Percentiles rank a stretch among this genome's conserved stretches.
Evolutionary conservation across 2,113 vertebrate species (phyloP).

Genomic region (Serinus canaria): DNA sequence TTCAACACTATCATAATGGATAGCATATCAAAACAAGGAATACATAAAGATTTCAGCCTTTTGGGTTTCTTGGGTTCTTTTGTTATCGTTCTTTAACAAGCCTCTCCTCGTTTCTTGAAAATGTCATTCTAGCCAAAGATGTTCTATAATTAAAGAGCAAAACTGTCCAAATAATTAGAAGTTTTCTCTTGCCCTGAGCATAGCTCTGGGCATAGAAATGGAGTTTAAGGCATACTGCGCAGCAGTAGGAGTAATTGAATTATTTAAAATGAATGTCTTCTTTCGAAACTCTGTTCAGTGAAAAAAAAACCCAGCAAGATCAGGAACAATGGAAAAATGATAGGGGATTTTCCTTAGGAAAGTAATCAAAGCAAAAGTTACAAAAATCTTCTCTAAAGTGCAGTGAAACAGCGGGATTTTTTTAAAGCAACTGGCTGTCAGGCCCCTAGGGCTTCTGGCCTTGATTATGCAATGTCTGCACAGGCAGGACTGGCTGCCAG

Average conservation of each 20-base stretch:
- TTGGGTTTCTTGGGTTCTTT: not conserved
- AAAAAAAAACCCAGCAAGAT: not conserved
- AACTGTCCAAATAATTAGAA: constrained; percentile 55
- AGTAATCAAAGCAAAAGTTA: not conserved
- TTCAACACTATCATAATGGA: not conserved
- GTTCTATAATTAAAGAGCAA: constrained; percentile 65
- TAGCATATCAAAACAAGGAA: not conserved
- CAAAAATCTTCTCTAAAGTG: not conserved
- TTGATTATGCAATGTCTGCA: not conserved
- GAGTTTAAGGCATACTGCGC: constrained; percentile 36
- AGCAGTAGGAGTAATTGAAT: constrained; percentile 38
- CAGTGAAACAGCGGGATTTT: not conserved
- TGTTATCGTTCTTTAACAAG: constrained; percentile 21
- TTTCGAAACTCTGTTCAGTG: not conserved
- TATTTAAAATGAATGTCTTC: constrained; percentile 57
- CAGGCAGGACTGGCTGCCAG: not conserved
- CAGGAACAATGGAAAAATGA: not conserved
- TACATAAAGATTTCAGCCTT: not conserved
- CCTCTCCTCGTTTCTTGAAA: not conserved
- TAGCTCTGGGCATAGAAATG: constrained; percentile 42
- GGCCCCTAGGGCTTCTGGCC: not conserved
- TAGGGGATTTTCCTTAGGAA: not conserved
- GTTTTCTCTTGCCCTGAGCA: constrained; percentile 48
- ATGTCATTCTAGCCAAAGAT: constrained; percentile 37
- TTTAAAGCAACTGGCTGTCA: not conserved